Evolutionary conservation across 2,888 invertebrate genomes (phyloP), one percentile per base, ranked within the genome.

Genomic region (Diogma glabrata): DNA sequence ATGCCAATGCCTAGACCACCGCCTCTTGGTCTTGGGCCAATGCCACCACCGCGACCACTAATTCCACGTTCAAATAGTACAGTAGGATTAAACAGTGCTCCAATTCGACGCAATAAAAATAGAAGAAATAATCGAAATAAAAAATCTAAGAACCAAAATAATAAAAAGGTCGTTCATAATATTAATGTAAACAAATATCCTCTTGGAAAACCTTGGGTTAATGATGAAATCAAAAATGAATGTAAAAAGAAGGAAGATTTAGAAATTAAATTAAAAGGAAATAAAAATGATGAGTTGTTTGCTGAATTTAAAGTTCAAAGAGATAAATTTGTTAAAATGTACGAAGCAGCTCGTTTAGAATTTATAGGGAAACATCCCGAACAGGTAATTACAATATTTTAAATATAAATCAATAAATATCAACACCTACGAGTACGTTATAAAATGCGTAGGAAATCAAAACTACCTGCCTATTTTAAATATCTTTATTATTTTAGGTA

Each of bases 161-260:
- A 40, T 40, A 47, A 52, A 14, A 51, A 43, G 33, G 22, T 38
- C 47, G 22, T 52, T 9, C 33, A 24, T 1, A 67, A 64, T 49
- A 66, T 66, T 54, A 61, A 67, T n/a, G 61, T 65, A 3, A 69
- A 67, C 58, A 69, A 69, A 48, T 70, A 70, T 60, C 66, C 68
- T 16, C 58, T 78, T 49, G 71, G 71, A 23, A 77, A 76, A 60
- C 75, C 78, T 1, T 79, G 77, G 76, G 75, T 79, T 6, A 75
- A 72, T 9, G 74, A 74, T 12, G 71, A 71, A 20, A 74, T 79
- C 45, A 75, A 73, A 57, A 64, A 63, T 5, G 77, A 77, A 59
- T 74, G 77, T 55, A 64, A 63, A 30, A 74, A 72, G 56, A 75
- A 76, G 58, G 72, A 76, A 51, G 73, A 76, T 56, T 67, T 78